Conservation (phyloP, 2,888 invertebrate species). For the Bhutanitis thaidina region DNA sequence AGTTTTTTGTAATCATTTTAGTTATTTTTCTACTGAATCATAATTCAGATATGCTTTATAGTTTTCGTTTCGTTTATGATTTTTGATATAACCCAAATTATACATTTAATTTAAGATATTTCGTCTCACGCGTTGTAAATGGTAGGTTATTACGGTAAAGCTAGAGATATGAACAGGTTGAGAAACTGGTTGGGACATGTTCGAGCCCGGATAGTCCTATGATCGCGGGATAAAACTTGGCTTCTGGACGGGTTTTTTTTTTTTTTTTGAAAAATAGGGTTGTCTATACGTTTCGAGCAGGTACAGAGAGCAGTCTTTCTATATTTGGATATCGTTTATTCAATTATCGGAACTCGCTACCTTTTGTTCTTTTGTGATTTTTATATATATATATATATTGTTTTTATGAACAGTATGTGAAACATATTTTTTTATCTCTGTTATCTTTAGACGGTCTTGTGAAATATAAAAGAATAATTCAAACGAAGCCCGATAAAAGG, state of each 20-base stretch:
- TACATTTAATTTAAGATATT: too few relatives aligned
- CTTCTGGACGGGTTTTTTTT: not conserved
- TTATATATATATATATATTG: not conserved
- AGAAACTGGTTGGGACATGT: constrained; percentile 36
- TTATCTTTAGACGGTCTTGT: too few relatives aligned
- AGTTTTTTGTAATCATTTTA: not conserved
- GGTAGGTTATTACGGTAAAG: not conserved
- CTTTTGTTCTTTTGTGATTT: not conserved
- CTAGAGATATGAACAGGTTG: constrained; percentile 27
- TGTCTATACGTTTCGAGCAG: not conserved
- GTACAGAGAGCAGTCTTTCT: not conserved
- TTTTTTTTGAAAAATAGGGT: not conserved
- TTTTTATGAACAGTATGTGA: not conserved
- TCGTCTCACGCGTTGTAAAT: not conserved
- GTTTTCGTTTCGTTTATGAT: too few relatives aligned
- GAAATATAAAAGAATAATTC: not conserved
- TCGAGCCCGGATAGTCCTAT: constrained; percentile 22
- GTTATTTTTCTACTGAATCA: too few relatives aligned
- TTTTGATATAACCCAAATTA: too few relatives aligned
- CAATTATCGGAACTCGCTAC: not conserved
- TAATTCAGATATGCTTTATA: too few relatives aligned
- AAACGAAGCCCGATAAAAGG: not conserved
- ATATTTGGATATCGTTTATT: not conserved
- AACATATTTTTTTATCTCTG: too few relatives aligned
- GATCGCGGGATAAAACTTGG: not conserved